Evolutionary conservation across 1,140 invertebrate species (phyloP).

Genomic region (Grapholita molesta): DNA sequence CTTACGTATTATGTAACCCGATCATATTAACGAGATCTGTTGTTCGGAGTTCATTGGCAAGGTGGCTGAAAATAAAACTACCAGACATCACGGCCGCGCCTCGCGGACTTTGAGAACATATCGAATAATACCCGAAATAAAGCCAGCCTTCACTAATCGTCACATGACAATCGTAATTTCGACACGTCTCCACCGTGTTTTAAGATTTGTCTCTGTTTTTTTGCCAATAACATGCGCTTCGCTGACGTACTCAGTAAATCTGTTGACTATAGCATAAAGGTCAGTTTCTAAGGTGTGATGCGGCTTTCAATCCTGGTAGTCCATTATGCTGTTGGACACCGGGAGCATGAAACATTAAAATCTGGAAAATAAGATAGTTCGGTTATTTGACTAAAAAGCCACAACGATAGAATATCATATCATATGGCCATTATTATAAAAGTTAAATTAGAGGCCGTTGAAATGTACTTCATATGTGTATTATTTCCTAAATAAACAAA

Average conservation of each 20-base stretch:
- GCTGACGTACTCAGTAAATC: not conserved
- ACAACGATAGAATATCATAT: too few species aligned
- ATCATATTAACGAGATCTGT: not conserved
- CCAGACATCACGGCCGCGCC: slow-evolving; percentile 23
- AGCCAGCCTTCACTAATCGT: not conserved
- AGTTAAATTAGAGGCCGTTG: too few species aligned
- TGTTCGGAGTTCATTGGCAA: slow-evolving; percentile 47
- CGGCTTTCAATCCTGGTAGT: not conserved
- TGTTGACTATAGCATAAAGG: not conserved
- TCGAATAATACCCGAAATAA: slow-evolving; percentile 11
- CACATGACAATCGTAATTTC: slow-evolving; percentile 12
- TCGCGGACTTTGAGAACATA: slow-evolving; percentile 22
- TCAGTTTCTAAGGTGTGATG: not conserved
- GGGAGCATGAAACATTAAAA: too few species aligned
- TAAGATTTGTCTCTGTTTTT: not conserved
- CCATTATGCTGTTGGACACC: too few species aligned
- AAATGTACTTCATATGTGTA: too few species aligned
- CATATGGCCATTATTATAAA: too few species aligned
- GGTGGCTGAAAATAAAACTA: slow-evolving; percentile 53
- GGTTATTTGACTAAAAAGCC: too few species aligned
- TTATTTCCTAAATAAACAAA: too few species aligned
- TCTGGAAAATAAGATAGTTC: too few species aligned
- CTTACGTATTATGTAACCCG: not conserved
- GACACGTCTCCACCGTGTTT: not conserved
- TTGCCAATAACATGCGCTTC: not conserved